phyloP scores from a whole-genome alignment of 2,113 vertebrate species.

The Aleadryas rufinucha region DNA sequence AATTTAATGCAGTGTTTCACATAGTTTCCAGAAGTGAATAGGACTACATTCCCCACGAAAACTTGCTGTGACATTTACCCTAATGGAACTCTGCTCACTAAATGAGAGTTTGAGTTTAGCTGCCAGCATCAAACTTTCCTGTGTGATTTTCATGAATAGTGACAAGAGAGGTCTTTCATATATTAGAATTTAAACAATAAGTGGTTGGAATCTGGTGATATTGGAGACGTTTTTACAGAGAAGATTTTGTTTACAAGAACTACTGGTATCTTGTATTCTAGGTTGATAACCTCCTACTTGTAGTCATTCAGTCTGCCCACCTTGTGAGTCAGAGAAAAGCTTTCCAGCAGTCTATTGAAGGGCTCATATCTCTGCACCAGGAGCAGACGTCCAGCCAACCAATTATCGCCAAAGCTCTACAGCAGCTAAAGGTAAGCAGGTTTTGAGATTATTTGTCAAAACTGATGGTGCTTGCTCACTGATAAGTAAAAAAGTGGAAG shows the following conservation, averaged over 20 bases:
- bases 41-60: not conserved
- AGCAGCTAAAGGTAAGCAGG: slow-evolving; percentile 87
- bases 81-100: not conserved
- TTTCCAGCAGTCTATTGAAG: slow-evolving; percentile 91
- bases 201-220: not conserved
- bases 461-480: not conserved
- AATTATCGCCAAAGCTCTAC: slow-evolving; percentile 87
- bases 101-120: not conserved
- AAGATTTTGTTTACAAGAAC: not conserved
- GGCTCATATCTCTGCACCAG: slow-evolving; percentile 82
- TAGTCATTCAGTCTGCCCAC: slow-evolving; percentile 92
- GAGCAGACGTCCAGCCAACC: slow-evolving; percentile 98
- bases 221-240: not conserved
- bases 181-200: not conserved
- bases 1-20: not conserved
- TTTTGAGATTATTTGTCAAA: not conserved
- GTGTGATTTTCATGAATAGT: not conserved
- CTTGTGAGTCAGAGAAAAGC: slow-evolving; percentile 88
- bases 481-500: not conserved
- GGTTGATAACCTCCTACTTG: slow-evolving; percentile 90
- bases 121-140: not conserved
- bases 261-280: slow-evolving; percentile 51
- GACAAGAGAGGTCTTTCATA: not conserved
- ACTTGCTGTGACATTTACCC: not conserved
- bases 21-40: not conserved